Evolutionary conservation across 2,888 invertebrate genomes (phyloP).

Genomic region (Drosophila mulleri): DNA sequence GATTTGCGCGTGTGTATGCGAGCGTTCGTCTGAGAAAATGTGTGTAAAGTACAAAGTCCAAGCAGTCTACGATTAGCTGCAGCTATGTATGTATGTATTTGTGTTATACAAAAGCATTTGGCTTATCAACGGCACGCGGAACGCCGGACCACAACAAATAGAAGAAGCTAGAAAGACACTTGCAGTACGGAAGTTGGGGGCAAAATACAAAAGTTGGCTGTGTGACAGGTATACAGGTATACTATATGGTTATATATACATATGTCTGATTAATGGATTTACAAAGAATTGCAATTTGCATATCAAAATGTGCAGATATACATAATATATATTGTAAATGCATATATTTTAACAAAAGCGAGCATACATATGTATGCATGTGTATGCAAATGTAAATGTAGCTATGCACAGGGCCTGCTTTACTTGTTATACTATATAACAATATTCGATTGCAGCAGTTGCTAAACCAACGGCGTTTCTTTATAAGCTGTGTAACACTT

Average conservation of each 20-base stretch:
- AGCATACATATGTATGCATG: too few species aligned
- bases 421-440: constrained; percentile 3
- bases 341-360: too few species aligned
- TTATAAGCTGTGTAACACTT: neutral
- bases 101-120: constrained; percentile 27
- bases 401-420: neutral
- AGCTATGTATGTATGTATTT: too few species aligned
- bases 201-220: constrained; percentile 5
- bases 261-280: neutral
- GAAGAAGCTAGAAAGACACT: constrained; percentile 16
- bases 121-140: constrained; percentile 45
- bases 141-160: constrained; percentile 38
- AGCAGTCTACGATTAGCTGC: constrained; percentile 12
- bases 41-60: constrained; percentile 54
- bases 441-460: neutral
- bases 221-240: constrained; percentile 16
- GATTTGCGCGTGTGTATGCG: neutral
- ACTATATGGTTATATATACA: neutral
- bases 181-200: constrained; percentile 7
- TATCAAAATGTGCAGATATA: neutral
- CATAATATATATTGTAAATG: neutral
- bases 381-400: neutral
- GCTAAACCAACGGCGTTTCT: neutral
- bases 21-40: constrained; percentile 18
- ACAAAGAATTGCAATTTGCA: neutral